Evolutionary conservation across 1,140 invertebrate species (phyloP).

Genomic region (Himalopsyche phryganea): DNA sequence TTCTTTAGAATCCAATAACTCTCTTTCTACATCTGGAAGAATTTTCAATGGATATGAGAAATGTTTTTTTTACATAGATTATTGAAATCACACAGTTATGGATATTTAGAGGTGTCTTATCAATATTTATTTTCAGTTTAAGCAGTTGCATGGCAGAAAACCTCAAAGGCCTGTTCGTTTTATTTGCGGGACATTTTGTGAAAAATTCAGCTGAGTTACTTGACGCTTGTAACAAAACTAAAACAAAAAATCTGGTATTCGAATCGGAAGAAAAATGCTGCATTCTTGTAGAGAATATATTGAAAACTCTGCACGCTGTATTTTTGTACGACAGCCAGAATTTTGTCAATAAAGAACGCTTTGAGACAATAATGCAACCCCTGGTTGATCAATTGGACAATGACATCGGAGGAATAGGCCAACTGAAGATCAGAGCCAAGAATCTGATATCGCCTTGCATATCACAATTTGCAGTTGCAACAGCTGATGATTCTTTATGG

Average conservation of each 20-base stretch:
- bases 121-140: constrained; percentile 65
- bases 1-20: too few species aligned
- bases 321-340: constrained; percentile 79
- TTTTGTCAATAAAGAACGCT: constrained; percentile 81
- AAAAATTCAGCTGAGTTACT: constrained; percentile 73
- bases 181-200: constrained; percentile 84
- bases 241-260: constrained; percentile 52
- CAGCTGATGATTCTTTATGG: constrained; percentile 80
- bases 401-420: constrained; percentile 58
- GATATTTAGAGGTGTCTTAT: too few species aligned
- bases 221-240: constrained; percentile 55
- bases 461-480: constrained; percentile 75
- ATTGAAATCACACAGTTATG: too few species aligned
- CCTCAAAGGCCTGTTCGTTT: constrained; percentile 82
- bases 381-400: constrained; percentile 89
- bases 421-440: constrained; percentile 58
- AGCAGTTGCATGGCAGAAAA: constrained; percentile 74
- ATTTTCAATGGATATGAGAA: too few species aligned
- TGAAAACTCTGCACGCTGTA: constrained; percentile 71
- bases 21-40: too few species aligned
- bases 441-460: constrained; percentile 73
- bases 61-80: too few species aligned
- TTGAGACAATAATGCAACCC: constrained; percentile 78
- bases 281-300: constrained; percentile 62
- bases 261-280: constrained; percentile 54